Conservation (phyloP, 2,797 vertebrate species). For the Cossypha dichroa region DNA sequence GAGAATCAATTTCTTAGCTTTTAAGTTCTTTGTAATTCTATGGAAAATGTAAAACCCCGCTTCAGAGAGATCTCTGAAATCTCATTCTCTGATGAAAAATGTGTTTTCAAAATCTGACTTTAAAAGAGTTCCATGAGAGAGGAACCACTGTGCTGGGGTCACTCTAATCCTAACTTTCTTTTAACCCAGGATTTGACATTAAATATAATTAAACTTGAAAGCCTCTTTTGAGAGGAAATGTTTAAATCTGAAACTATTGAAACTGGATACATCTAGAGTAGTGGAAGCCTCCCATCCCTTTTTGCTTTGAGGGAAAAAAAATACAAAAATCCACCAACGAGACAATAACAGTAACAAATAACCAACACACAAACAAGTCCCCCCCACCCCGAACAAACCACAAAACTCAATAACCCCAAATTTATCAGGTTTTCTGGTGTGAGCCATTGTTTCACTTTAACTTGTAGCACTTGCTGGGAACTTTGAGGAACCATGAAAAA, state of each 20-base stretch:
- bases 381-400: fast-evolving
- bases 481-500: background rate
- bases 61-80: background rate
- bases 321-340: fast-evolving
- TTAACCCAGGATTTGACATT: background rate
- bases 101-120: background rate
- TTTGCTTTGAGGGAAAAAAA: background rate
- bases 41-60: background rate
- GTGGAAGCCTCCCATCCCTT: background rate
- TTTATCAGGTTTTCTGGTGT: background rate
- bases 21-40: background rate
- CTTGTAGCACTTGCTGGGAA: background rate
- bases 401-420: background rate
- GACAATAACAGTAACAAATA: background rate
- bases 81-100: background rate
- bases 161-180: background rate
- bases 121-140: background rate
- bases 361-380: too few relatives aligned
- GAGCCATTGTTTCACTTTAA: background rate
- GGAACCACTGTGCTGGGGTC: background rate
- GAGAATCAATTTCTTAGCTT: background rate
- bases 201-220: background rate
- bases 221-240: background rate
- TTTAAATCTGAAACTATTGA: background rate
- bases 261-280: background rate